Evolutionary conservation across 2,113 vertebrate genomes (phyloP).

Genomic region (rabbit (Oryctolagus cuniculus)): DNA sequence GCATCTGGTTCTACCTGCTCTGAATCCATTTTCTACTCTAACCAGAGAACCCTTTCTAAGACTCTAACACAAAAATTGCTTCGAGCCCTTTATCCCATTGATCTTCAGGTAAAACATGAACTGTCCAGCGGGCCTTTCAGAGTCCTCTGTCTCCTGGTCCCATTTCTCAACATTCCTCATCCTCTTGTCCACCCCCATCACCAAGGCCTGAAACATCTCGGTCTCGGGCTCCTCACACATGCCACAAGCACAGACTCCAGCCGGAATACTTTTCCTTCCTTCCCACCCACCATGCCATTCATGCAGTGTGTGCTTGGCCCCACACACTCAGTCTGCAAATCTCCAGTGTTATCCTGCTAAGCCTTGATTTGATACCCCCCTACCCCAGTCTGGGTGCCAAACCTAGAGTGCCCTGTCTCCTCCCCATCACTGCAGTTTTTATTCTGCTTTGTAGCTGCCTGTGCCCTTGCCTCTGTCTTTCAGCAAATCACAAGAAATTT

Average conservation of each 20-base stretch:
- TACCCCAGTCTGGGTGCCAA: not conserved
- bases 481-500: not conserved
- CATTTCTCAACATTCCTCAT: not conserved
- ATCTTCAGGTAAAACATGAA: not conserved
- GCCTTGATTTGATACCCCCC: not conserved
- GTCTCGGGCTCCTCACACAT: not conserved
- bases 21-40: not conserved
- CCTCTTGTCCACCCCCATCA: not conserved
- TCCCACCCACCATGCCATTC: not conserved
- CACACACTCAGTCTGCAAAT: not conserved
- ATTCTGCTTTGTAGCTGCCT: not conserved
- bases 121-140: not conserved
- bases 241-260: not conserved
- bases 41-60: not conserved
- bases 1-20: not conserved
- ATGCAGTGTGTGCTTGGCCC: not conserved
- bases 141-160: not conserved
- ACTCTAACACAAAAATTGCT: not conserved
- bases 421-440: not conserved
- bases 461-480: not conserved
- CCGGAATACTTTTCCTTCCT: not conserved
- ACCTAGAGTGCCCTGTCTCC: not conserved
- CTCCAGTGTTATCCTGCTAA: not conserved
- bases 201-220: not conserved
- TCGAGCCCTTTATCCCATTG: not conserved